These are phyloP conservation scores for Diabrotica undecimpunctata DNA, from an alignment of 1,140 invertebrate genomes.

Conservation along the genomic window DNA sequence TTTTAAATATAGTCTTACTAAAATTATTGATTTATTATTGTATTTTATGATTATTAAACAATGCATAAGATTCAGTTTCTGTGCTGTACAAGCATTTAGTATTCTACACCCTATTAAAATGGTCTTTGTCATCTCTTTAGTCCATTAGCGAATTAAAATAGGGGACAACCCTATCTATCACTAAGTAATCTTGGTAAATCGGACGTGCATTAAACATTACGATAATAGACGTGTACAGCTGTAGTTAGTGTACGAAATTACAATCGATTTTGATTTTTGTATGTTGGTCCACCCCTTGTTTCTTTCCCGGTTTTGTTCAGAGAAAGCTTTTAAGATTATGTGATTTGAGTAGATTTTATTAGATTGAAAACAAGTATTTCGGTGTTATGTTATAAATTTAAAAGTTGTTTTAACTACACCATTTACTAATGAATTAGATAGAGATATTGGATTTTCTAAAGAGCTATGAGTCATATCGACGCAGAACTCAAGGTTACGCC, in stretches of 20 bases:
- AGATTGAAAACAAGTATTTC: no score
- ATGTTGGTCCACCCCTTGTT: slow-evolving; percentile 17
- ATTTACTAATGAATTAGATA: neutral
- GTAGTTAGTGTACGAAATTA: slow-evolving; percentile 26
- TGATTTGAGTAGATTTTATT: slow-evolving; percentile 13
- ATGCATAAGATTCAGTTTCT: no score
- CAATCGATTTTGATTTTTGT: slow-evolving; percentile 8
- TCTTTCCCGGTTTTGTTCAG: slow-evolving; percentile 7
- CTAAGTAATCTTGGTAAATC: slow-evolving; percentile 41
- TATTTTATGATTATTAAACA: no score
- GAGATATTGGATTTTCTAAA: no score
- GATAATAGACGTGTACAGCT: slow-evolving; percentile 35
- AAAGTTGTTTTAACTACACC: neutral
- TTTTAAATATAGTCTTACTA: no score
- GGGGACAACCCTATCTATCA: slow-evolving; percentile 40
- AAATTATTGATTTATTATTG: no score
- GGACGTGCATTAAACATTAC: slow-evolving; percentile 41
- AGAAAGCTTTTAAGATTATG: slow-evolving; percentile 3
- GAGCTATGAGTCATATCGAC: no score
- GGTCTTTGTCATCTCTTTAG: slow-evolving; percentile 32
- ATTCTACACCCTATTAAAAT: slow-evolving; percentile 36
- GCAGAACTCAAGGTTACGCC: no score
- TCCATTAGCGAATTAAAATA: slow-evolving; percentile 39
- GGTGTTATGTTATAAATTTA: no score
- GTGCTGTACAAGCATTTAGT: slow-evolving; percentile 6